Evolutionary conservation across 1,140 invertebrate species (phyloP).

Genomic region (Neuroterus valhalla): DNA sequence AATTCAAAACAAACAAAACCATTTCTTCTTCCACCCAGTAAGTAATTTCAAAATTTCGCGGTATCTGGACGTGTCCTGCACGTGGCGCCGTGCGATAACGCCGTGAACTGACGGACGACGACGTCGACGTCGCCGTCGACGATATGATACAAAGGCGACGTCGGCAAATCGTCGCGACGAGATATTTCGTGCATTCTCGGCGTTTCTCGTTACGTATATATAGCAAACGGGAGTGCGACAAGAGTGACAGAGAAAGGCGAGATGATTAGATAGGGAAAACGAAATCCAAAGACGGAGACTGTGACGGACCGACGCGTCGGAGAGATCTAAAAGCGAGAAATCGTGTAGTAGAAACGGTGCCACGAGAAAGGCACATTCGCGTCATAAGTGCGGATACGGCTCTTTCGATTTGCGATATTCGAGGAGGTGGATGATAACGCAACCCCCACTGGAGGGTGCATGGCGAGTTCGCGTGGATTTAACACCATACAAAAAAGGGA

Average conservation of each 20-base stretch:
- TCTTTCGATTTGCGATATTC: background rate
- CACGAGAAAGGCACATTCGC: background rate
- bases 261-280: slow-evolving; percentile 5
- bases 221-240: background rate
- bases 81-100: slow-evolving; percentile 35
- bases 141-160: background rate
- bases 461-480: background rate
- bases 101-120: background rate
- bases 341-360: too few relatives aligned
- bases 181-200: background rate
- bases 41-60: slow-evolving; percentile 6
- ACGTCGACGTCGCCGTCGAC: slow-evolving; percentile 36
- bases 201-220: slow-evolving; percentile 46
- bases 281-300: background rate
- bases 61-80: background rate
- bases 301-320: slow-evolving; percentile 15
- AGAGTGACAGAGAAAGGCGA: background rate
- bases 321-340: too few relatives aligned
- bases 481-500: background rate
- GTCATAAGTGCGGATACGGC: slow-evolving; percentile 1
- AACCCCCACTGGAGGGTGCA: background rate
- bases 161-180: slow-evolving; percentile 15
- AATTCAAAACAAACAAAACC: background rate
- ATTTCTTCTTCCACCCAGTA: too few relatives aligned
- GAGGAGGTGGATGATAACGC: background rate